phyloP scores from a whole-genome alignment of 2,888 invertebrate species.

The Habrosyne pyritoides region DNA sequence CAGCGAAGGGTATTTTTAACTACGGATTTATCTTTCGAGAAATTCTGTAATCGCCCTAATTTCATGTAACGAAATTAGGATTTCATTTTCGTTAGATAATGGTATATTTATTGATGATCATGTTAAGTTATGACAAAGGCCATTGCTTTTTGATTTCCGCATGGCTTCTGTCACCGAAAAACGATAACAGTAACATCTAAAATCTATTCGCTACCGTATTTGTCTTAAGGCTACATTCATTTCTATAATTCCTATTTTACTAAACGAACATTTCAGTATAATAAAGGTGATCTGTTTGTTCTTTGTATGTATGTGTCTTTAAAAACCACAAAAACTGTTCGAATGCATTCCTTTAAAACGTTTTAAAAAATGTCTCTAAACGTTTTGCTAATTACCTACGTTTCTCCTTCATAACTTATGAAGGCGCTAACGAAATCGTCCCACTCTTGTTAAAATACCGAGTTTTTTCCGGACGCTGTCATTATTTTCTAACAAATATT shows the following conservation, averaged over 20 bases:
- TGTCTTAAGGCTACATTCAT: background rate
- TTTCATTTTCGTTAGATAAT: constrained; percentile 49
- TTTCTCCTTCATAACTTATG: constrained; percentile 37
- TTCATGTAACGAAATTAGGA: constrained; percentile 61
- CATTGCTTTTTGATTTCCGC: constrained; percentile 30
- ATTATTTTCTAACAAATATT: constrained; percentile 65
- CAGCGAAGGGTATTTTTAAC: constrained; percentile 72
- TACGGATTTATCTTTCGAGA: constrained; percentile 71
- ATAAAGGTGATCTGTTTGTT: too few relatives aligned
- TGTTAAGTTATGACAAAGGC: constrained; percentile 44
- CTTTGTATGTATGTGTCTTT: too few relatives aligned
- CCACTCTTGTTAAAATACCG: constrained; percentile 33
- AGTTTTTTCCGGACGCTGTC: constrained; percentile 43
- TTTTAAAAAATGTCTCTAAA: constrained; percentile 14
- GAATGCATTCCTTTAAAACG: constrained; percentile 10
- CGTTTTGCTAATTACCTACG: constrained; percentile 29
- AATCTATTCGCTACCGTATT: constrained; percentile 18
- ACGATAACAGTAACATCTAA: constrained; percentile 19
- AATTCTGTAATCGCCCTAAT: constrained; percentile 70
- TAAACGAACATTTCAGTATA: too few relatives aligned
- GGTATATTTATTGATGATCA: constrained; percentile 52
- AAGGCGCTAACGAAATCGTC: constrained; percentile 32
- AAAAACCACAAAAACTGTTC: background rate
- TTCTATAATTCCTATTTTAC: too few relatives aligned
- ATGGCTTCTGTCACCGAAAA: constrained; percentile 25